Percentiles rank a stretch among this genome's conserved stretches.
phyloP scores from a whole-genome alignment of 2,888 invertebrate species.

The Apoda limacodes region DNA sequence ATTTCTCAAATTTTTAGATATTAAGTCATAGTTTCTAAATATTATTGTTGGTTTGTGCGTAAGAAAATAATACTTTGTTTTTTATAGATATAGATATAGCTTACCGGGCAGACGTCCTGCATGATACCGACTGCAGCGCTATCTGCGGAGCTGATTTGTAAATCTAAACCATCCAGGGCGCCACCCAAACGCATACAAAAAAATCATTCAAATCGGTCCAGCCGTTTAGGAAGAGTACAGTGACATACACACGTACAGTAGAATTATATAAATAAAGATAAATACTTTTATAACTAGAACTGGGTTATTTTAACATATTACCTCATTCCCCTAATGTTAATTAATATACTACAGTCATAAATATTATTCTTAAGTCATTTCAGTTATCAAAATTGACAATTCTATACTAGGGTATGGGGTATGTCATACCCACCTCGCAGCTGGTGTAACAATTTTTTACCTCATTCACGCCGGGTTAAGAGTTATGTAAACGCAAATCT shows the following conservation, averaged over 20 bases:
- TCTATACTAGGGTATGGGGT: slow-evolving; percentile 1
- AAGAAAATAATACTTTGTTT: slow-evolving; percentile 1
- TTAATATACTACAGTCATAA: neutral
- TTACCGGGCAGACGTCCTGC: no score
- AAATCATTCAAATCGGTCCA: no score
- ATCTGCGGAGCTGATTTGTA: no score
- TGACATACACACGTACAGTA: no score
- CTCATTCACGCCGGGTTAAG: neutral
- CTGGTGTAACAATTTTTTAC: no score
- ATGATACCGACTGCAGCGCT: no score
- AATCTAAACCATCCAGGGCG: no score
- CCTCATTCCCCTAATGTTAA: neutral
- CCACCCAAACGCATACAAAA: no score
- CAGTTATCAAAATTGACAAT: slow-evolving; percentile 1
- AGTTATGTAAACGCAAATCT: no score
- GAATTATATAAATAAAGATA: no score
- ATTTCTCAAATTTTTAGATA: slow-evolving; percentile 2
- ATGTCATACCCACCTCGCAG: slow-evolving; percentile 4
- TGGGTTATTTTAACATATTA: slow-evolving; percentile 4
- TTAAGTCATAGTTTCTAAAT: slow-evolving; percentile 3
- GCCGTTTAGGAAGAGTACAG: no score
- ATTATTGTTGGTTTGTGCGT: slow-evolving; percentile 4
- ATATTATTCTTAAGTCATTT: neutral
- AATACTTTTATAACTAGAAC: slow-evolving; percentile 2
- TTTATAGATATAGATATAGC: slow-evolving; percentile 2